These are phyloP conservation scores for Idaea dimidiata DNA, from an alignment of 2,888 invertebrate species.

Conservation along the genomic window DNA sequence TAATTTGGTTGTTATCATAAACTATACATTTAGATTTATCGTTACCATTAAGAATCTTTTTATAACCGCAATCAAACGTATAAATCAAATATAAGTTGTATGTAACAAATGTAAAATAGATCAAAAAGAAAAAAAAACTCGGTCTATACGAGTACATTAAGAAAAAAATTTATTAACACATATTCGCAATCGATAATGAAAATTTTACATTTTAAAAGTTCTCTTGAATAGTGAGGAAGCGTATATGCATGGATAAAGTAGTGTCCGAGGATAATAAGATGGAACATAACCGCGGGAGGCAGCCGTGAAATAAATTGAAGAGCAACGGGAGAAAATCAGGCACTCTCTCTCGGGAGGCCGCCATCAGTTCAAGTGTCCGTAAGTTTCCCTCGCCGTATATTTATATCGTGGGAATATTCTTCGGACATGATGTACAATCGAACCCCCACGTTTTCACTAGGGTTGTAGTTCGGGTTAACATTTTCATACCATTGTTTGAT, in stretches of 20 bases:
- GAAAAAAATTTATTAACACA: not conserved
- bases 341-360: constrained; percentile 6
- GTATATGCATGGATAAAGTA: not conserved
- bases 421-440: constrained; percentile 10
- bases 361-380: constrained; percentile 10
- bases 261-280: constrained; percentile 10
- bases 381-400: constrained; percentile 10
- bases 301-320: constrained; percentile 16
- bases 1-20: not conserved
- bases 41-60: too few species aligned
- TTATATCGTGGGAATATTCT: constrained; percentile 11
- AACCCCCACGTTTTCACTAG: constrained; percentile 4
- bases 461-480: constrained; percentile 1
- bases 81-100: not conserved
- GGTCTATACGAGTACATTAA: not conserved
- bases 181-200: not conserved
- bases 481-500: not conserved
- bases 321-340: constrained; percentile 4
- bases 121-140: not conserved
- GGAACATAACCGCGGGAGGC: constrained; percentile 8
- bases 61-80: not conserved
- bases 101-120: not conserved
- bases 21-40: too few species aligned
- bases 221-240: not conserved
- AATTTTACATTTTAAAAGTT: not conserved